These are phyloP conservation scores for Cyphomyrus discorhynchus DNA, from an alignment of 2,113 vertebrate species.

Conservation along the genomic window DNA sequence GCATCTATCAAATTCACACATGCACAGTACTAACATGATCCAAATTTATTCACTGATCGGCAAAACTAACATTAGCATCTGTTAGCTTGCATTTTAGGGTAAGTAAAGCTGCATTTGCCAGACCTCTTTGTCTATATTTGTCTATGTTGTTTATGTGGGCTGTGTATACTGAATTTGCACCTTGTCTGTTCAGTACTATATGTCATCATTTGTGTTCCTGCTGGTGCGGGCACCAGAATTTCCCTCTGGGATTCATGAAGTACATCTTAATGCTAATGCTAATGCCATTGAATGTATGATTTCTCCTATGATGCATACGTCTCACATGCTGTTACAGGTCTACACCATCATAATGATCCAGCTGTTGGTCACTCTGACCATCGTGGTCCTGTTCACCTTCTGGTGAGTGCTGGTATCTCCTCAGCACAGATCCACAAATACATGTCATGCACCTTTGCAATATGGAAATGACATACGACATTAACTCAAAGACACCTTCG, in stretches of 20 bases:
- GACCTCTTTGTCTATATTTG: not conserved
- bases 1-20: not conserved
- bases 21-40: too few species aligned
- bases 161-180: not conserved
- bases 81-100: not conserved
- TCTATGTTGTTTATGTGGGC: not conserved
- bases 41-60: not conserved
- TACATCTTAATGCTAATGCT: not conserved
- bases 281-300: not conserved
- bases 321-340: constrained; percentile 61
- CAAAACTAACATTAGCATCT: not conserved
- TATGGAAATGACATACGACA: not conserved
- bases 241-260: not conserved
- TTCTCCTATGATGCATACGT: not conserved
- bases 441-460: not conserved
- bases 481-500: not conserved
- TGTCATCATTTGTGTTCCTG: not conserved
- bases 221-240: not conserved
- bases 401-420: constrained; percentile 58
- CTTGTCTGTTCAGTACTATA: not conserved
- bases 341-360: constrained; percentile 84
- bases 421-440: too few species aligned
- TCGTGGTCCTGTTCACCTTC: constrained; percentile 87
- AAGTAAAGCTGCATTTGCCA: not conserved
- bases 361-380: constrained; percentile 68